A percentile compares a stretch with the other conserved stretches of the same genome.
Evolutionary conservation across 2,888 invertebrate genomes (phyloP).

Genomic region (Xestoiulus laeticollis): DNA sequence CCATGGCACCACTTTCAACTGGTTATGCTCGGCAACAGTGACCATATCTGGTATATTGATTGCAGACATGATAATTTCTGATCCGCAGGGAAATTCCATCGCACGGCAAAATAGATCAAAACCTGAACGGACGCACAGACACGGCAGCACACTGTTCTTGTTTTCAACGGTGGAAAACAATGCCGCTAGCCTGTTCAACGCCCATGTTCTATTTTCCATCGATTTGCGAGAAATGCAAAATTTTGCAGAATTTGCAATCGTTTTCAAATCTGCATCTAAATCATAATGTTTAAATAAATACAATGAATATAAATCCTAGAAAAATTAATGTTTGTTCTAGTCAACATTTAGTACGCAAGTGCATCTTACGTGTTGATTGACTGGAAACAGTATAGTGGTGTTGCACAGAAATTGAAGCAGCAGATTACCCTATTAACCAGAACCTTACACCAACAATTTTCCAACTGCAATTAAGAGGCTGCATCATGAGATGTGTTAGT

Average conservation of each 20-base stretch:
- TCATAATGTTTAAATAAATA: constrained; percentile 22
- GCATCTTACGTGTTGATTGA: not conserved
- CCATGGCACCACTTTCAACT: constrained; percentile 61
- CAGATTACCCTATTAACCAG: not conserved
- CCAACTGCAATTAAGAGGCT: not conserved
- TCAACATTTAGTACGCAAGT: not conserved
- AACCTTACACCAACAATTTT: constrained; percentile 11
- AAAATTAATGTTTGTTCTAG: not conserved
- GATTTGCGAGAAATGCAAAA: not conserved
- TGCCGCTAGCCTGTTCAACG: not conserved
- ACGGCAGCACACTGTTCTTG: constrained; percentile 57
- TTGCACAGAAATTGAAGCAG: constrained; percentile 21
- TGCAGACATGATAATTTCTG: constrained; percentile 65
- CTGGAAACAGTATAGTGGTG: not conserved
- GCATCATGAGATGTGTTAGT: constrained; percentile 2
- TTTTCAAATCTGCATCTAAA: constrained; percentile 23
- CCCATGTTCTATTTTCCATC: not conserved
- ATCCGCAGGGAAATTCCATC: constrained; percentile 62
- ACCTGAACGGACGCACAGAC: constrained; percentile 61
- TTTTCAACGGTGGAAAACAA: constrained; percentile 35
- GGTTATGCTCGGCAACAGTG: constrained; percentile 61
- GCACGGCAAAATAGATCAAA: constrained; percentile 62
- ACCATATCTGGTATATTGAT: constrained; percentile 65
- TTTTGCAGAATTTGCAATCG: constrained; percentile 25
- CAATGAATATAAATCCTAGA: not conserved